Evolutionary conservation across 2,888 invertebrate species (phyloP), one percentile per base, ranked within the genome.

Genomic region (Tachina grossa): DNA sequence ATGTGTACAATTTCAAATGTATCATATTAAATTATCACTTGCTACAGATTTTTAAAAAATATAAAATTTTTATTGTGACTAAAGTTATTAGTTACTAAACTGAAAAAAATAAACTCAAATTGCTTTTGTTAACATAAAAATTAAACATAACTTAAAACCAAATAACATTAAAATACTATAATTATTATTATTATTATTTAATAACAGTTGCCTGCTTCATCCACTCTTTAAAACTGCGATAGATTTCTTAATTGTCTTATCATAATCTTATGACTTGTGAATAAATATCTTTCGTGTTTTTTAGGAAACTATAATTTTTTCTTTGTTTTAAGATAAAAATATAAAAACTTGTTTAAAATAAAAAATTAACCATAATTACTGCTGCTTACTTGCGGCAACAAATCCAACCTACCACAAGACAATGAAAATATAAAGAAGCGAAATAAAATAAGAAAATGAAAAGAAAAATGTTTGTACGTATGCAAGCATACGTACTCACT

Each of bases 311-410:
- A 71, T 53, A 69, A 79, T 47, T 55, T 79, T 65, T 53, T 31
- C 65, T 55, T 79, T 65, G 45, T 31, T 69, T 75, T 53, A 74
- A 74, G 57, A 66, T 63, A 65, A 57, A n/a, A 69, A 57, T 45
- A 57, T 19, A n/a, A 69, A 77, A 76, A 83, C 71, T 59, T 71
- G 65, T 83, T 83, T 77, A 39, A 66, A 59, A 68, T 61, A 69
- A 55, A 75, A 75, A 69, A 69, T 81, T 78, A 77, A 74, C 66
- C 66, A 72, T 83, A 83, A 83, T 83, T 78, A 78, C 75, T 75
- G 22, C 51, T 81, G 68, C 51, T 75, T 45, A 61, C 83, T 83
- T 78, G 53, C 43, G 72, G 77, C 83, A 66, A 61, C 66, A 61
- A 78, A 72, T 59, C 14, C 45, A 71, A 53, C 71, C 22, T 71